phyloP scores from a whole-genome alignment of 1,140 invertebrate species.

The Micrasema minimum region DNA sequence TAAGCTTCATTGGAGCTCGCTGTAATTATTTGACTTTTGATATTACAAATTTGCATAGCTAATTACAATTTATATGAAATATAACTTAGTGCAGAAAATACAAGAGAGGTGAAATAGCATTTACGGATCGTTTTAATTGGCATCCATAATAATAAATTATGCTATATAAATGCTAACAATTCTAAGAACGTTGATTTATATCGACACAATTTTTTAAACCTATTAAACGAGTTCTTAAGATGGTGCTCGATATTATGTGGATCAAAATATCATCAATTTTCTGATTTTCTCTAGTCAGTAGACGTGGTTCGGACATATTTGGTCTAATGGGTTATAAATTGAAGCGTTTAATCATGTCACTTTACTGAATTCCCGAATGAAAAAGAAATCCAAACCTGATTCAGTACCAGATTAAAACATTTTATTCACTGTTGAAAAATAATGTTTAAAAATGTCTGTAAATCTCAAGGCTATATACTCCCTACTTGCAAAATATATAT shows the following conservation, averaged over 20 bases:
- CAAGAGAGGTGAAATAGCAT: background rate
- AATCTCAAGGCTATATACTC: no score
- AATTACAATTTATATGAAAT: constrained; percentile 16
- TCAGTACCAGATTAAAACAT: no score
- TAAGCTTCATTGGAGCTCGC: no score
- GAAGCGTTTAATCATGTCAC: background rate
- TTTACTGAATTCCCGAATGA: background rate
- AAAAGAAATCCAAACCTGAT: background rate
- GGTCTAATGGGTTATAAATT: background rate
- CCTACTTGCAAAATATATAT: no score
- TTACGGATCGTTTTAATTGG: constrained; percentile 13
- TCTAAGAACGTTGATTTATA: constrained; percentile 8
- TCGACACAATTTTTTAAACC: background rate
- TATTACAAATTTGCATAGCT: constrained; percentile 1
- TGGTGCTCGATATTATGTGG: constrained; percentile 11
- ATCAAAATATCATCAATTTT: background rate
- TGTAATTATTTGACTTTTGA: no score
- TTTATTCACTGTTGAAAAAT: no score
- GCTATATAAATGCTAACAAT: constrained; percentile 17
- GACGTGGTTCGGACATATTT: constrained; percentile 28
- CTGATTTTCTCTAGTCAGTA: background rate
- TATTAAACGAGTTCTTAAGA: constrained; percentile 26
- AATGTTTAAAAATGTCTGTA: no score
- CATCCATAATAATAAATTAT: constrained; percentile 18
- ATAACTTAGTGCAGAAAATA: background rate